A percentile compares a stretch with the other conserved stretches of the same genome.
phyloP scores from a whole-genome alignment of 2,113 vertebrate species.

The Myotis lucifugus region DNA sequence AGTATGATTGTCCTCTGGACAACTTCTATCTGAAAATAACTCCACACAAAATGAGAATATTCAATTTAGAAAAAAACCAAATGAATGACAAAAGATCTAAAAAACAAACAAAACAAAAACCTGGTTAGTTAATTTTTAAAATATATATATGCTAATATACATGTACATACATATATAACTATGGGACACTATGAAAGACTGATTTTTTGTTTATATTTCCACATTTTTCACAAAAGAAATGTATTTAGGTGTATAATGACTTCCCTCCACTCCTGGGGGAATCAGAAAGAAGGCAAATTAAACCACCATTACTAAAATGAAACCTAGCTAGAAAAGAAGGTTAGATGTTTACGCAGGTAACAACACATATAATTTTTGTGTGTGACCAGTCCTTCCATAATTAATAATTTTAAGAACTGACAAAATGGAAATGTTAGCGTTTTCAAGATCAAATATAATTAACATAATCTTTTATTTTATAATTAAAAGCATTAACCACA shows the following conservation, averaged over 20 bases:
- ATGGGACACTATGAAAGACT: not conserved
- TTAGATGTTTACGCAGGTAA: not conserved
- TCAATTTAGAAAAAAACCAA: slow-evolving; percentile 35
- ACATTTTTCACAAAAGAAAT: slow-evolving; percentile 35
- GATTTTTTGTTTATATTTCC: slow-evolving; percentile 36
- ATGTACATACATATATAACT: slow-evolving; percentile 1
- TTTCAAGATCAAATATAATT: slow-evolving; percentile 43
- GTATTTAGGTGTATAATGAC: slow-evolving; percentile 21
- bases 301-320: slow-evolving; percentile 29
- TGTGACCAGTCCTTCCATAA: slow-evolving; percentile 12
- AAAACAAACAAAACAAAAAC: not conserved
- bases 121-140: slow-evolving; percentile 58
- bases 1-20: slow-evolving; percentile 19
- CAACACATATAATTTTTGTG: slow-evolving; percentile 14
- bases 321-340: slow-evolving; percentile 27
- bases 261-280: not conserved
- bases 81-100: not conserved
- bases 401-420: slow-evolving; percentile 46
- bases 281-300: slow-evolving; percentile 46
- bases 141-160: not conserved
- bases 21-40: slow-evolving; percentile 50
- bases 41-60: slow-evolving; percentile 54
- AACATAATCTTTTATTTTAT: not conserved
- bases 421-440: slow-evolving; percentile 41
- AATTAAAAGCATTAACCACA: slow-evolving; percentile 45